A percentile compares a stretch with the other conserved stretches of the same genome.
phyloP scores from a whole-genome alignment of 2,797 vertebrate genomes.

The Menidia menidia region DNA sequence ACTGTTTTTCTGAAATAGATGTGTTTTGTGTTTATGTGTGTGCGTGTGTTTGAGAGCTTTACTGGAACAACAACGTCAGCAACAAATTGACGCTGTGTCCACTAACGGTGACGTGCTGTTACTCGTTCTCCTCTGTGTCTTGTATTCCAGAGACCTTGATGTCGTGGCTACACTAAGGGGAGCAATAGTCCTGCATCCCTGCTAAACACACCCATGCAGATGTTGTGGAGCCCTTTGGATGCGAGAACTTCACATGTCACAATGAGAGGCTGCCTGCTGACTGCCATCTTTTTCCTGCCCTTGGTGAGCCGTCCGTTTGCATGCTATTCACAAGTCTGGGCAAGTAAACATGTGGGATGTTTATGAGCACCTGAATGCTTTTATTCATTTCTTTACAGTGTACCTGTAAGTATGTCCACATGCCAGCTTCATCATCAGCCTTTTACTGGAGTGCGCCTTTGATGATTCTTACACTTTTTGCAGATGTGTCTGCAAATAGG shows the following conservation, averaged over 20 bases:
- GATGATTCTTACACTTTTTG: conserved; percentile 19
- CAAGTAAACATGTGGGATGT: not conserved
- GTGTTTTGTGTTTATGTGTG: not conserved
- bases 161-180: conserved; percentile 47
- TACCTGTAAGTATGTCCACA: conserved; percentile 3
- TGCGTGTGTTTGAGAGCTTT: not conserved
- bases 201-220: conserved; percentile 36
- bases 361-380: conserved; percentile 13
- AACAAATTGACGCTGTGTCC: not conserved
- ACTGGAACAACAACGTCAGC: not conserved
- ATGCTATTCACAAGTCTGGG: conserved; percentile 12
- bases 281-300: conserved; percentile 73
- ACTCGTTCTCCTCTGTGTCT: conserved; percentile 27
- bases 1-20: not conserved
- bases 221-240: conserved; percentile 34
- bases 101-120: not conserved
- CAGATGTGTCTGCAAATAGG: conserved; percentile 11
- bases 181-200: conserved; percentile 53
- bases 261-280: conserved; percentile 76
- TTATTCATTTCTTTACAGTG: not conserved
- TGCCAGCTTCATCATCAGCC: conserved; percentile 1
- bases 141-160: conserved; percentile 68
- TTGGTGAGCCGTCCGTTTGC: conserved; percentile 67
- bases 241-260: conserved; percentile 43
- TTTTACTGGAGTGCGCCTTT: not conserved